A percentile compares a stretch with the other conserved stretches of the same genome.
Evolutionary conservation across 2,113 vertebrate genomes (phyloP).

Genomic region (Elachura formosa): DNA sequence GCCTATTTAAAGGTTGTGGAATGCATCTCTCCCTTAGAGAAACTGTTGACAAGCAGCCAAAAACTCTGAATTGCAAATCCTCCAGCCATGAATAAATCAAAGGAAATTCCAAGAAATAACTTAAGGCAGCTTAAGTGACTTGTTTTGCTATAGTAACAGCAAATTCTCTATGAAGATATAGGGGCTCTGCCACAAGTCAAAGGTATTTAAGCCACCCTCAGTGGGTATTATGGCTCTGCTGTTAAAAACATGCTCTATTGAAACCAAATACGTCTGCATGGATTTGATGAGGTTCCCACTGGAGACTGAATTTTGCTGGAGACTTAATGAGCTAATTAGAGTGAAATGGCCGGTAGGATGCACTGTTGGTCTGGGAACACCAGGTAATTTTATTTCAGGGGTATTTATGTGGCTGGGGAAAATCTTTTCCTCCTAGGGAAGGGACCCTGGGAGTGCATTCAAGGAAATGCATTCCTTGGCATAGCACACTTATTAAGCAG

Average conservation of each 20-base stretch:
- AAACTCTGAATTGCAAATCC: slow-evolving; percentile 45
- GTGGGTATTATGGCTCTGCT: neutral
- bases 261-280: neutral
- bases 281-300: neutral
- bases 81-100: slow-evolving; percentile 55
- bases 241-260: neutral
- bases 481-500: neutral
- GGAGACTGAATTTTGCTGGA: neutral
- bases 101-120: slow-evolving; percentile 56
- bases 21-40: slow-evolving; percentile 11
- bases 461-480: neutral
- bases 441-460: neutral
- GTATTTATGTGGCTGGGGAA: neutral
- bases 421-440: neutral
- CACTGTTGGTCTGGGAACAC: slow-evolving; percentile 23
- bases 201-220: neutral
- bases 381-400: neutral
- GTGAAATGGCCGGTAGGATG: slow-evolving; percentile 24
- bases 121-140: slow-evolving; percentile 16
- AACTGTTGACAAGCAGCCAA: slow-evolving; percentile 46
- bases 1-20: slow-evolving; percentile 42
- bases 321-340: neutral
- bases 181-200: slow-evolving; percentile 9
- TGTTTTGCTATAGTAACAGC: slow-evolving; percentile 27
- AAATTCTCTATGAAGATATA: slow-evolving; percentile 20